Base-by-base conservation (phyloP, 2,797 vertebrate species). In the Pseudomugil tenellus region DNA sequence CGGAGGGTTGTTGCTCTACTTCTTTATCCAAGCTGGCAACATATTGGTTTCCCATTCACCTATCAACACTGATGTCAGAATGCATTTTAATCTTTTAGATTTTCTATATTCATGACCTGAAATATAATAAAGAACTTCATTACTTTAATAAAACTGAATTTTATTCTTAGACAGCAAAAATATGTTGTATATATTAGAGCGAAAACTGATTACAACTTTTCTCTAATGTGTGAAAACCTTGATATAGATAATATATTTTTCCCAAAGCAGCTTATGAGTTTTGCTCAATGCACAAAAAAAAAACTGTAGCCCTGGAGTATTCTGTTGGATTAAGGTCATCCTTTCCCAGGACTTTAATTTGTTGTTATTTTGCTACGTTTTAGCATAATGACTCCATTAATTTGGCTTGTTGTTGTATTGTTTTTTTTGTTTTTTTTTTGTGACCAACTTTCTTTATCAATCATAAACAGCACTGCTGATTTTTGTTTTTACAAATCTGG, bases 1-100 rank as follows among this genome's bases (percentile, higher is more conserved):
- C 34, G 35, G 29, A 21, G 14, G 52, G 28, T 49, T 61, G 70
- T 43, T 64, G 23, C 37, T 79, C 21, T 63, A 7, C 37, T 67
- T 59, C 58, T 75, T 19, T 55, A 35, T 46, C 9, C 19, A 21
- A 53, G 46, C 48, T 46, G n/a, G n/a, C 0, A 9, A 19, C 3
- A 48, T 13, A 23, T 26, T 46, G n/a, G 68, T 66, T 66, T 60
- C 19, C 13, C 32, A 61, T 31, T 70, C 21, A 49, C 11, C 25
- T 7, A 12, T 25, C 48, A 23, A 51, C 5, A 26, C 39, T 39
- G 16, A 19, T 14, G 48, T 13, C 10, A 51, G 13, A 51, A 17
- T 17, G 4, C 2, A 21, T 55, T 12, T 9, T 51, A 25, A 64
- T 26, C 34, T 54, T 23, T 39, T 25, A 41, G 6, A 4, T 21